Conservation (phyloP, 2,113 vertebrate species). For the Pachycephala philippinensis region DNA sequence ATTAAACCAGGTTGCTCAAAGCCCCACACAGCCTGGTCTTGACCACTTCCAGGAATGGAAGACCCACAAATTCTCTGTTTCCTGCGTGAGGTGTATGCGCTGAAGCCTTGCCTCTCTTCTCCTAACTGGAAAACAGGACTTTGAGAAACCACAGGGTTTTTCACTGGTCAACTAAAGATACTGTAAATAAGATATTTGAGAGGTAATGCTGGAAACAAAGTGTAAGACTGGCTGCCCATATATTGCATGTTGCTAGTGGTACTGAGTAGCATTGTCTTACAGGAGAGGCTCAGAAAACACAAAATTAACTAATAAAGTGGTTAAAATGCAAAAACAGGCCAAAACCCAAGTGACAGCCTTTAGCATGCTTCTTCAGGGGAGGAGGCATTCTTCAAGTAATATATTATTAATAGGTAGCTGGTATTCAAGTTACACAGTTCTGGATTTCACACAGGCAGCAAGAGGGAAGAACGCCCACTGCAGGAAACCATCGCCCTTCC, state of each 20-base stretch:
- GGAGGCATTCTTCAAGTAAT: background rate
- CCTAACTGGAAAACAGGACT: background rate
- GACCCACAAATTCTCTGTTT: background rate
- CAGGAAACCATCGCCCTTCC: background rate
- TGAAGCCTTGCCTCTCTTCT: background rate
- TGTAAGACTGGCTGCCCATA: rapidly evolving
- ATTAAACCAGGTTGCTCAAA: background rate
- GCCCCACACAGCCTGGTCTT: background rate
- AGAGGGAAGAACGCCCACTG: background rate
- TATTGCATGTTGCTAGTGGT: background rate
- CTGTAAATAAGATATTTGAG: background rate
- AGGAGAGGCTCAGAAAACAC: background rate
- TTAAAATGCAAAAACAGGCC: background rate
- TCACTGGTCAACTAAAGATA: background rate
- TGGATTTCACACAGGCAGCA: background rate
- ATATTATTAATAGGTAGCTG: background rate
- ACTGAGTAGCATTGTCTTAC: background rate
- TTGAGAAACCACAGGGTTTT: background rate
- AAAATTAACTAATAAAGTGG: background rate
- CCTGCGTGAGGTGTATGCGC: rapidly evolving
- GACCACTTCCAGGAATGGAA: background rate
- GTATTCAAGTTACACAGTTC: background rate
- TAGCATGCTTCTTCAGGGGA: background rate
- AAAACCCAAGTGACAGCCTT: background rate
- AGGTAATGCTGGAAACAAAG: background rate